Evolutionary conservation across 2,888 invertebrate genomes (phyloP).

Genomic region (Meiosimyza platycephala): DNA sequence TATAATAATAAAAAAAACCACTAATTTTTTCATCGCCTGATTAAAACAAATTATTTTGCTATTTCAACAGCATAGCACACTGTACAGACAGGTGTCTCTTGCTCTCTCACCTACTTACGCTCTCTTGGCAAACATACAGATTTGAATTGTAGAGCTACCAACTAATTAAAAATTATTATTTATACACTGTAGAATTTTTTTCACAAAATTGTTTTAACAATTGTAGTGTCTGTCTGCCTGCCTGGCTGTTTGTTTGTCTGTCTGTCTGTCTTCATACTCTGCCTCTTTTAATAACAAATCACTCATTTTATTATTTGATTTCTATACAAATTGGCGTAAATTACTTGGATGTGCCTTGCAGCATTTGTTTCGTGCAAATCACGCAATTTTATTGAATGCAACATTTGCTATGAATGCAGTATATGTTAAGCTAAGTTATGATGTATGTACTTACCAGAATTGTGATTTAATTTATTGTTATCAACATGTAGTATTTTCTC

Average conservation of each 20-base stretch:
- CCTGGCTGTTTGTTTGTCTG: not conserved
- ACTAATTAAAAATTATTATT: no score
- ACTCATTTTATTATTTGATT: slow-evolving; percentile 29
- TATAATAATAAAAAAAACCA: not conserved
- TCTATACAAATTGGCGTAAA: slow-evolving; percentile 33
- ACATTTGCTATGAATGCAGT: no score
- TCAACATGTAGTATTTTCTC: no score
- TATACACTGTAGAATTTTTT: no score
- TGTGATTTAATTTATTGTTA: no score
- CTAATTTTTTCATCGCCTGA: not conserved
- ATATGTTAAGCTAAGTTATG: no score
- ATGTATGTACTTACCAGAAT: no score
- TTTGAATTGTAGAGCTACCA: not conserved
- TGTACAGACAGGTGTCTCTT: not conserved
- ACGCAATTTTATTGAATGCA: slow-evolving; percentile 1
- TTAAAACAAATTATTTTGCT: slow-evolving; percentile 24
- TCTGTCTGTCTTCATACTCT: not conserved
- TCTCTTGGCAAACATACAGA: not conserved
- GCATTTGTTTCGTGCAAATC: not conserved
- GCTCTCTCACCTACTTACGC: not conserved
- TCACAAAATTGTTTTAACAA: no score
- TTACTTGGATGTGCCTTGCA: slow-evolving; percentile 23
- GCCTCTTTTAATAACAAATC: no score
- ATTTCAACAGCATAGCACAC: slow-evolving; percentile 12
- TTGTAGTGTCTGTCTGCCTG: not conserved